phyloP scores from a whole-genome alignment of 2,888 invertebrate genomes.

The Ormia ochracea region DNA sequence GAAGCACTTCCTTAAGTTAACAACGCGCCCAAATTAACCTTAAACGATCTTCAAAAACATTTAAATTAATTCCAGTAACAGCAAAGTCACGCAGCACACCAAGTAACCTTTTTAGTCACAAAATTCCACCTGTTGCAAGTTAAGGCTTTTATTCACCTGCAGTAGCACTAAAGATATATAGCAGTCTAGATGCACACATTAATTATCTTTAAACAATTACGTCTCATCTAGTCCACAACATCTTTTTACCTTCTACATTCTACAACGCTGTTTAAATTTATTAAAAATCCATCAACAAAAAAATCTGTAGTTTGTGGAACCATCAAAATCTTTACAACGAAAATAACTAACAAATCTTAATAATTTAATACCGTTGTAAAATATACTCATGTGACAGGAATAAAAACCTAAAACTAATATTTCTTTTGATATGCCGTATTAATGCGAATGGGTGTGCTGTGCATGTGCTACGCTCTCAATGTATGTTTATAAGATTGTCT shows the following conservation, averaged over 20 bases:
- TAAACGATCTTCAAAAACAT: too few relatives aligned
- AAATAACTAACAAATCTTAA: conserved; percentile 59
- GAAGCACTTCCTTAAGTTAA: too few relatives aligned
- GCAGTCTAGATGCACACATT: background rate
- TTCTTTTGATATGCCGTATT: conserved; percentile 51
- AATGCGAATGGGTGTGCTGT: background rate
- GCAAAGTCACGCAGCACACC: too few relatives aligned
- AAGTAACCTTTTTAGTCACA: background rate
- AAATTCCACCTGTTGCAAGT: conserved; percentile 14
- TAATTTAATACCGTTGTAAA: conserved; percentile 60
- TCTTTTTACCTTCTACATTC: background rate
- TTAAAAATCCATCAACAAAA: conserved; percentile 47
- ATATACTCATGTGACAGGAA: conserved; percentile 58
- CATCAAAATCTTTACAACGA: conserved; percentile 51
- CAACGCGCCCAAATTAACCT: too few relatives aligned
- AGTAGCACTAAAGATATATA: background rate
- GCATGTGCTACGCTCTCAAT: background rate
- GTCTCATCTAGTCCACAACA: background rate
- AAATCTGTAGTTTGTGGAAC: conserved; percentile 45
- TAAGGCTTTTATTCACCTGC: background rate
- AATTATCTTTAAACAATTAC: conserved; percentile 1
- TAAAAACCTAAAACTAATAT: conserved; percentile 58
- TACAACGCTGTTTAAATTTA: conserved; percentile 43
- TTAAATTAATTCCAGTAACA: background rate
- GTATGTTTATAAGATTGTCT: background rate